Percentiles rank a stretch among this genome's conserved stretches.
Evolutionary conservation across 2,888 invertebrate species (phyloP).

Genomic region (Phyto melanocephala): DNA sequence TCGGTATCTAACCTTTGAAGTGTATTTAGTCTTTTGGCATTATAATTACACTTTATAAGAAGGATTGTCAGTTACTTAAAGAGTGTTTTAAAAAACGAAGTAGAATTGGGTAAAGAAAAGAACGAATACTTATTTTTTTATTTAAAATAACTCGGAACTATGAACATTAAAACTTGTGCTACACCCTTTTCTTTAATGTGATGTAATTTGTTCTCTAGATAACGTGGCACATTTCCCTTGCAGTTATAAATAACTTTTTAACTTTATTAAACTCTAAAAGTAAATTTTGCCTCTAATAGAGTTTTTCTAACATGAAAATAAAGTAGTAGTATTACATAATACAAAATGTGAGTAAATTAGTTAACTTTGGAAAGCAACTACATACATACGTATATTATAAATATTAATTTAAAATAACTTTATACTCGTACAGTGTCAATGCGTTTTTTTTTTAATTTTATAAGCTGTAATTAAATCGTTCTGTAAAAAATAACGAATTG

Average conservation of each 20-base stretch:
- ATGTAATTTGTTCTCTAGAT: background rate
- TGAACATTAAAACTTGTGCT: background rate
- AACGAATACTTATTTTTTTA: too few species aligned
- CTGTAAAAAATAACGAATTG: too few species aligned
- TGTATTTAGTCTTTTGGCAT: background rate
- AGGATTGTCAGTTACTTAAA: background rate
- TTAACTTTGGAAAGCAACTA: background rate
- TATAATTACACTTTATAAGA: background rate
- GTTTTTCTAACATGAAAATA: slow-evolving; percentile 6
- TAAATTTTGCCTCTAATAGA: slow-evolving; percentile 12
- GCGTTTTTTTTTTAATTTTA: too few species aligned
- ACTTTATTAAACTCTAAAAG: slow-evolving; percentile 37
- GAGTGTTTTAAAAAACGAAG: background rate
- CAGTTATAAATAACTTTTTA: slow-evolving; percentile 19
- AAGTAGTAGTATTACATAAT: background rate
- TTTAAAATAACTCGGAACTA: too few species aligned
- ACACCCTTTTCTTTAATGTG: background rate
- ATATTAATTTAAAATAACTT: too few species aligned
- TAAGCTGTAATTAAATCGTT: too few species aligned
- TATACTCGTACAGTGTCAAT: too few species aligned
- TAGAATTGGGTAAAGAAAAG: too few species aligned
- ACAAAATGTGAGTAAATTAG: background rate
- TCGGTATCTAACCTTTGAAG: background rate
- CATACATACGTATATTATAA: too few species aligned
- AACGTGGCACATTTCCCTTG: background rate